A percentile compares a stretch with the other conserved stretches of the same genome.
These are phyloP conservation scores for Protosalanx chinensis DNA, from an alignment of 2,797 vertebrate genomes.

Conservation along the genomic window DNA sequence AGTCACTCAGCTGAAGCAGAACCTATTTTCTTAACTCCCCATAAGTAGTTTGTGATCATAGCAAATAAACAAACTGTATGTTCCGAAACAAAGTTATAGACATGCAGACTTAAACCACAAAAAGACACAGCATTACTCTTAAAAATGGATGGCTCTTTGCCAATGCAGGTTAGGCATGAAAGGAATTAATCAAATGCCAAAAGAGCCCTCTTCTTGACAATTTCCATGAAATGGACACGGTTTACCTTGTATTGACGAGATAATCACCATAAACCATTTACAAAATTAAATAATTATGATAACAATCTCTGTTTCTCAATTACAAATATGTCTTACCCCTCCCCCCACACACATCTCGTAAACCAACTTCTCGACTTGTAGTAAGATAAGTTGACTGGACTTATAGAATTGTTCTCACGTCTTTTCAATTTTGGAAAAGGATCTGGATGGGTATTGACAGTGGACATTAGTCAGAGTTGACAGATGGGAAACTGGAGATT, in stretches of 20 bases:
- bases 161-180: constrained; percentile 12
- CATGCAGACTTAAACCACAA: neutral
- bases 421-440: constrained; percentile 60
- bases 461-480: constrained; percentile 56
- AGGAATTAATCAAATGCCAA: constrained; percentile 22
- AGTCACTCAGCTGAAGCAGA: constrained; percentile 7
- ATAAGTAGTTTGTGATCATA: constrained; percentile 2
- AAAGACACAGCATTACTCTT: constrained; percentile 14
- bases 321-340: too few relatives aligned
- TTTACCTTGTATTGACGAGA: neutral
- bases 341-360: neutral
- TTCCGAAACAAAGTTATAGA: neutral
- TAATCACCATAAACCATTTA: neutral
- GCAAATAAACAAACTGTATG: neutral
- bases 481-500: constrained; percentile 63
- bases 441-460: constrained; percentile 47
- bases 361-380: neutral
- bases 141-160: neutral
- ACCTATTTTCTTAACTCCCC: neutral
- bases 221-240: constrained; percentile 24
- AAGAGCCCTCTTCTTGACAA: constrained; percentile 3
- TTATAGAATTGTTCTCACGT: constrained; percentile 23
- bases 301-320: too few relatives aligned
- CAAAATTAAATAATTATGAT: neutral
- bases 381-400: neutral